Evolutionary conservation across 2,797 vertebrate species (phyloP).

Genomic region (Crax fasciolata): DNA sequence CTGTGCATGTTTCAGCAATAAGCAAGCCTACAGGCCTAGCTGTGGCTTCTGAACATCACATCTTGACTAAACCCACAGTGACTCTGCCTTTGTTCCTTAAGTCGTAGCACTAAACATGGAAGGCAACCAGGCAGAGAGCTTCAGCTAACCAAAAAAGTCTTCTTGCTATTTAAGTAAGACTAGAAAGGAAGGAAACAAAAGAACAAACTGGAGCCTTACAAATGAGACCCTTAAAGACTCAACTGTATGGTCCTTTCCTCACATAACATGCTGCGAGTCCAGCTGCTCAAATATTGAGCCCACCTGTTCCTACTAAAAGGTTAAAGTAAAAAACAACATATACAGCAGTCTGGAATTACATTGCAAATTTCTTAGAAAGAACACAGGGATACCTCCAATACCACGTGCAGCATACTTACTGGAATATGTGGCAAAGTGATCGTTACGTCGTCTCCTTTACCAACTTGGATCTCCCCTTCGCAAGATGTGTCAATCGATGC

Average conservation of each 20-base stretch:
- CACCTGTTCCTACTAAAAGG: background rate
- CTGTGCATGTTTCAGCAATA: background rate
- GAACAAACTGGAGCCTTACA: background rate
- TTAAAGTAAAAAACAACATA: background rate
- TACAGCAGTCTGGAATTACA: background rate
- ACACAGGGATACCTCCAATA: background rate
- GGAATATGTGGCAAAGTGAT: constrained; percentile 98
- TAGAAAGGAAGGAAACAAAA: background rate
- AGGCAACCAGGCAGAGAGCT: background rate
- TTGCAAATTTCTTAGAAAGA: background rate
- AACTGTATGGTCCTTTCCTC: background rate
- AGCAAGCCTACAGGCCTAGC: background rate
- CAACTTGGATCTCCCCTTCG: constrained; percentile 97
- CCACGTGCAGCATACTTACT: constrained; percentile 81
- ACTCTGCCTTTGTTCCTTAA: background rate
- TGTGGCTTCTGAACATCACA: background rate
- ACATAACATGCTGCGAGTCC: background rate
- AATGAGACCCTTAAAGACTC: background rate
- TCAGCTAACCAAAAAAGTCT: background rate
- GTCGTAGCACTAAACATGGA: background rate
- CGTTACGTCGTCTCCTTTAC: constrained; percentile 98
- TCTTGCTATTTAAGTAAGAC: background rate
- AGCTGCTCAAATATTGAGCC: background rate
- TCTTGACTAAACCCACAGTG: background rate
- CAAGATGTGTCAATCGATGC: constrained; percentile 97